Percentiles rank a stretch among this genome's conserved stretches.
These are phyloP conservation scores for Campoplex nolae DNA, from an alignment of 2,888 invertebrate species.

Conservation along the genomic window DNA sequence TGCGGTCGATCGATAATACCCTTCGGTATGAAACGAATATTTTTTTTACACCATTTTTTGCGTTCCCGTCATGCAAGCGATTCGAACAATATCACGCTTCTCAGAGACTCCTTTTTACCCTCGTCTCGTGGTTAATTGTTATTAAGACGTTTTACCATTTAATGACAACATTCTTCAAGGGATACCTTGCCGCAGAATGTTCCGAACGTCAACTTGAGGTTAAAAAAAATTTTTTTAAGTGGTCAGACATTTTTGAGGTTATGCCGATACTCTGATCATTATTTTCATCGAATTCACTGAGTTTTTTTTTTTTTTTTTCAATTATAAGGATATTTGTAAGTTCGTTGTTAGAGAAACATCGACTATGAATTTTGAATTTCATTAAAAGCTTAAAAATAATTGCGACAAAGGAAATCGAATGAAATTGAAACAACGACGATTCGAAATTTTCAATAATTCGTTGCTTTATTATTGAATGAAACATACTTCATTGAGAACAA, in stretches of 20 bases:
- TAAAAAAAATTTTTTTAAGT: neutral
- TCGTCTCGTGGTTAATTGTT: neutral
- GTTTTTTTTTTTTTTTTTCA: no score
- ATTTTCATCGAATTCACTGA: neutral
- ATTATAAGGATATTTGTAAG: neutral
- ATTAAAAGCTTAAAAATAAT: neutral
- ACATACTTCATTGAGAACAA: neutral
- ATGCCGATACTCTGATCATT: neutral
- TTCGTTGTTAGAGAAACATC: neutral
- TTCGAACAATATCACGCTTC: slow-evolving; percentile 24
- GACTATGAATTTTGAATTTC: neutral
- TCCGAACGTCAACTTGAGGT: neutral
- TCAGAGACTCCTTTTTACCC: neutral
- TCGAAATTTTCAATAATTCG: neutral
- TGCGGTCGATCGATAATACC: slow-evolving; percentile 56
- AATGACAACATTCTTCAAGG: slow-evolving; percentile 15
- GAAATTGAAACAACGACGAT: neutral
- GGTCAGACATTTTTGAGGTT: neutral
- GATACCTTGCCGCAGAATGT: neutral
- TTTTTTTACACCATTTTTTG: slow-evolving; percentile 23
- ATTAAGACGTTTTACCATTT: slow-evolving; percentile 32
- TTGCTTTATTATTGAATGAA: neutral
- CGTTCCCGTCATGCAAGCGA: slow-evolving; percentile 4
- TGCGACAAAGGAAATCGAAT: neutral
- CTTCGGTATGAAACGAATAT: slow-evolving; percentile 9